These are phyloP conservation scores for Mya arenaria DNA, from an alignment of 1,140 invertebrate genomes.

Conservation along the genomic window DNA sequence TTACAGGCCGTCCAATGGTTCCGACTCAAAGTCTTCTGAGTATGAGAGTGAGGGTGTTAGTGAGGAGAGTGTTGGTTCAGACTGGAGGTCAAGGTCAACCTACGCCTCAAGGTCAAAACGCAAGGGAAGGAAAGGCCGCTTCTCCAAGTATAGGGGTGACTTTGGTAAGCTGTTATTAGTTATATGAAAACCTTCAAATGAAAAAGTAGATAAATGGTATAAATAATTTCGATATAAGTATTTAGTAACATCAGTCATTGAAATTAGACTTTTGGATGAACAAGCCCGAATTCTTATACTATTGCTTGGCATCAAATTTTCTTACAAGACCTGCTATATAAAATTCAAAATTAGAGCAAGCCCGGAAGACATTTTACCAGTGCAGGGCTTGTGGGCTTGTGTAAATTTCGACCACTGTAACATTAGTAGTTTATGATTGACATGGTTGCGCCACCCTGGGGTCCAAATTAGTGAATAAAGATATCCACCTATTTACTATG, in stretches of 20 bases:
- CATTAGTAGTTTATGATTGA: no score
- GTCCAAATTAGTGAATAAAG: no score
- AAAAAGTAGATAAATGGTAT: no score
- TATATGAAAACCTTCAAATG: no score
- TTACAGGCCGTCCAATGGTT: constrained; percentile 17
- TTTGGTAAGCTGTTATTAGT: constrained; percentile 72
- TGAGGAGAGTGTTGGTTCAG: constrained; percentile 60
- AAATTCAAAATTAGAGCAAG: no score
- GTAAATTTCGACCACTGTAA: neutral
- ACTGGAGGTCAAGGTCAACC: constrained; percentile 53
- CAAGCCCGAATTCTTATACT: no score
- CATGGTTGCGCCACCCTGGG: no score
- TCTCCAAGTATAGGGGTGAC: constrained; percentile 55
- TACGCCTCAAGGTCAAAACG: constrained; percentile 54
- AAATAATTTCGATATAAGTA: neutral
- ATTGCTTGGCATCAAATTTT: no score
- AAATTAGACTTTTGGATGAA: no score
- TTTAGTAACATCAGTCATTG: no score
- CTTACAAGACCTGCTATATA: no score
- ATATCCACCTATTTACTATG: no score
- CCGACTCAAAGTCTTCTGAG: constrained; percentile 55
- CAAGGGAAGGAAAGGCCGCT: constrained; percentile 49
- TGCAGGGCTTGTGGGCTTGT: neutral
- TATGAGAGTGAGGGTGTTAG: constrained; percentile 62
- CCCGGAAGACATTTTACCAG: neutral